Evolutionary conservation across 2,113 vertebrate genomes (phyloP).

Genomic region (Bettongia penicillata): DNA sequence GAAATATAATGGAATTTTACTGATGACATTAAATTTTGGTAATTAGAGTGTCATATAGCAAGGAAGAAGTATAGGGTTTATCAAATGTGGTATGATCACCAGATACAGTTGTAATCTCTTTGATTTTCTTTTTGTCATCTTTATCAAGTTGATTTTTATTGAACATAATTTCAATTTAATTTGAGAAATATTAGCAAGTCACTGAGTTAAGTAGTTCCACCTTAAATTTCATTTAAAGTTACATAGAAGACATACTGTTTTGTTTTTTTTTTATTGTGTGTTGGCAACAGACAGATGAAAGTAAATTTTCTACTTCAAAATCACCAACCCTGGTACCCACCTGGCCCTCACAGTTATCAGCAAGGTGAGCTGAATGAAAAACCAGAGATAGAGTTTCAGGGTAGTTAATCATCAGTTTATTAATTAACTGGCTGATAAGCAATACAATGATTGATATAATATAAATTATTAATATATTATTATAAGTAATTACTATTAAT

Average conservation of each 20-base stretch:
- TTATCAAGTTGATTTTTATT: constrained; percentile 34
- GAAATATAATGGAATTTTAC: constrained; percentile 23
- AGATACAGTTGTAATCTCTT: not conserved
- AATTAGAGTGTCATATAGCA: not conserved
- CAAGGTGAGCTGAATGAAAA: too few species aligned
- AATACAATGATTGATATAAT: too few species aligned
- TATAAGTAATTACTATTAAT: too few species aligned
- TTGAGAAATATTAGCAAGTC: not conserved
- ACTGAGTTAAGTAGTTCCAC: not conserved
- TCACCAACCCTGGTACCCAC: not conserved
- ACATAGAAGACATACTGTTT: not conserved
- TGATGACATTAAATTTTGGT: constrained; percentile 34
- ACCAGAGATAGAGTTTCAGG: too few species aligned
- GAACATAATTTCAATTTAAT: not conserved
- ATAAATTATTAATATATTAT: too few species aligned
- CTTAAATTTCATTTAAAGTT: not conserved
- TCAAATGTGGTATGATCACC: constrained; percentile 31
- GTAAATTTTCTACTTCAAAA: not conserved
- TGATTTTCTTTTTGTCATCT: constrained; percentile 5
- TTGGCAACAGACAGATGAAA: not conserved
- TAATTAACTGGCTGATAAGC: too few species aligned
- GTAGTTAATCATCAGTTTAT: too few species aligned
- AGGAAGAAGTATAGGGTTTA: not conserved
- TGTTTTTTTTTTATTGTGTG: not conserved
- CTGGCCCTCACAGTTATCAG: too few species aligned